Conservation (phyloP, 2,888 invertebrate species). For the Sarcophaga variegata region DNA sequence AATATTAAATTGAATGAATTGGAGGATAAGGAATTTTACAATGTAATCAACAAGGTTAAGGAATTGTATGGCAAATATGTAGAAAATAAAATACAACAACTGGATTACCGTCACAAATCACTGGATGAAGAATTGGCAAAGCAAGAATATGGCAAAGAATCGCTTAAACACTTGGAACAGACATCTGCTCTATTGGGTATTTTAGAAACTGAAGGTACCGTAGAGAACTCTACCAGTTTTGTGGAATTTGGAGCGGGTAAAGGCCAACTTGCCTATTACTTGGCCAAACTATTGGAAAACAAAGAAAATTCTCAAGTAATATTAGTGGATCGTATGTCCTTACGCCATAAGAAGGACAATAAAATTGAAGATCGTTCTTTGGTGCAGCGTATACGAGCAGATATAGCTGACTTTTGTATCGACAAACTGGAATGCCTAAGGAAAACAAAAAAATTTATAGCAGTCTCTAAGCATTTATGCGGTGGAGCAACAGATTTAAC, state of each 20-base stretch:
- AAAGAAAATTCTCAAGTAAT: conserved; percentile 84
- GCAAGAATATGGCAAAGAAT: conserved; percentile 84
- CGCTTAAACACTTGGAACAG: conserved; percentile 89
- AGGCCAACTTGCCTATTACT: conserved; percentile 91
- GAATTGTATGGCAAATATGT: conserved; percentile 79
- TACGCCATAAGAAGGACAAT: conserved; percentile 91
- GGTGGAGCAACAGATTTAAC: conserved; percentile 93
- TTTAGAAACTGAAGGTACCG: conserved; percentile 84
- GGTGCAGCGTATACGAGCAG: conserved; percentile 88
- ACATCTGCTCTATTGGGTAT: conserved; percentile 89
- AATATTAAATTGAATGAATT: conserved; percentile 81
- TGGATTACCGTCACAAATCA: conserved; percentile 81
- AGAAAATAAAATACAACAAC: conserved; percentile 80
- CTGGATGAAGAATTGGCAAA: conserved; percentile 83
- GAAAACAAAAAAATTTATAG: conserved; percentile 84
- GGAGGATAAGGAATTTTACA: conserved; percentile 78
- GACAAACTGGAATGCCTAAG: conserved; percentile 82
- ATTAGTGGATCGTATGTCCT: conserved; percentile 90
- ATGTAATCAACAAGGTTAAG: conserved; percentile 82
- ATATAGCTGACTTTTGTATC: conserved; percentile 90
- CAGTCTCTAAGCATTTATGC: conserved; percentile 94
- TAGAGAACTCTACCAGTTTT: conserved; percentile 86
- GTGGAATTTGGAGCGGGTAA: conserved; percentile 96
- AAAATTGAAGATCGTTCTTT: conserved; percentile 83
- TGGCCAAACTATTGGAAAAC: conserved; percentile 84